These are phyloP conservation scores for Phenganax subtilis DNA, from an alignment of 92 coral and sea anemone genomes.

Conservation along the genomic window DNA sequence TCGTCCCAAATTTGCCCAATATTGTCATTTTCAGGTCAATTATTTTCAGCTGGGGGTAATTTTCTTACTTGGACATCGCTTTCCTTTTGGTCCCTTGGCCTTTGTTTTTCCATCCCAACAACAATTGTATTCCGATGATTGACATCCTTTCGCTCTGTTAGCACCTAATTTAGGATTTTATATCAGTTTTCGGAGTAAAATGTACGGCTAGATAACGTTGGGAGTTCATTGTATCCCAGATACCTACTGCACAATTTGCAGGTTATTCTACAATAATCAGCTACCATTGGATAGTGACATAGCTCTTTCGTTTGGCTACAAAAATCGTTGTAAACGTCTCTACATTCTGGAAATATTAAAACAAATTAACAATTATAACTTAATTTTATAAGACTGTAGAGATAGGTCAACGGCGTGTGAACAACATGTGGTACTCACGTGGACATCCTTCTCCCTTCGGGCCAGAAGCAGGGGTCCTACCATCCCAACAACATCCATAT, in stretches of 20 bases:
- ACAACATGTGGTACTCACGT: conserved; percentile 19
- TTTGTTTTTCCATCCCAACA: conserved; percentile 35
- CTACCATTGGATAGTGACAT: conserved; percentile 38
- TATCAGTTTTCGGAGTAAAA: background rate
- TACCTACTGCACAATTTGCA: conserved; percentile 37
- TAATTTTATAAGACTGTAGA: background rate
- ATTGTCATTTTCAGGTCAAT: background rate
- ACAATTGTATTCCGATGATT: conserved; percentile 13
- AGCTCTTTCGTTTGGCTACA: conserved; percentile 32
- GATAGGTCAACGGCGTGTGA: background rate
- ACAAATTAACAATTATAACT: background rate
- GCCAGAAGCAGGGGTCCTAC: conserved; percentile 36
- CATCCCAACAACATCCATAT: conserved; percentile 39
- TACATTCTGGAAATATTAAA: conserved; percentile 9
- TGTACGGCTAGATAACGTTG: background rate
- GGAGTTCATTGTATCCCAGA: background rate
- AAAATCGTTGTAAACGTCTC: conserved; percentile 36
- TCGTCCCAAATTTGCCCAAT: no score
- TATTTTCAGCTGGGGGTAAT: background rate
- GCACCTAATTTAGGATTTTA: background rate
- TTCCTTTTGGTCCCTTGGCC: conserved; percentile 16
- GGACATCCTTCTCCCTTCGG: conserved; percentile 35
- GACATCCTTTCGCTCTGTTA: conserved; percentile 10
- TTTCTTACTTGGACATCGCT: conserved; percentile 38
- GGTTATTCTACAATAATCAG: conserved; percentile 36